phyloP scores from a whole-genome alignment of 2,888 invertebrate genomes.

The Brachylomia viminalis region DNA sequence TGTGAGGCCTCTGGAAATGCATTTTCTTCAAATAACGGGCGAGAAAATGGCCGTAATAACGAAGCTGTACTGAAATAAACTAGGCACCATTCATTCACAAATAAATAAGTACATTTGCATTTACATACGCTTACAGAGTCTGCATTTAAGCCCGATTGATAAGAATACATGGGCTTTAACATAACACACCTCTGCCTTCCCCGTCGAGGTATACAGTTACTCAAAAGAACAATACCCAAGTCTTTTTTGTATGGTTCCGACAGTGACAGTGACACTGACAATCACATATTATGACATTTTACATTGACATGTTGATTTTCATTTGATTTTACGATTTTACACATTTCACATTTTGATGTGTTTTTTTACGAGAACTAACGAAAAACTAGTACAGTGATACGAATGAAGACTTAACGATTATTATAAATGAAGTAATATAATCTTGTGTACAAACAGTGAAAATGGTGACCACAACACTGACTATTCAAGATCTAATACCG shows the following conservation, averaged over 20 bases:
- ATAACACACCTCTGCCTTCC: not conserved
- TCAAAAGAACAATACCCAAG: constrained; percentile 20
- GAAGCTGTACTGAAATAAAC: not conserved
- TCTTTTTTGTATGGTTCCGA: not conserved
- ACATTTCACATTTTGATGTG: not conserved
- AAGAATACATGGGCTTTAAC: no score
- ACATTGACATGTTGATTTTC: constrained; percentile 11
- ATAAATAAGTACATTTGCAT: not conserved
- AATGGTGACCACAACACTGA: constrained; percentile 77
- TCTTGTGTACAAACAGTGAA: constrained; percentile 33
- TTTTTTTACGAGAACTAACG: constrained; percentile 8
- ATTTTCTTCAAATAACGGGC: not conserved
- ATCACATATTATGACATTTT: constrained; percentile 18
- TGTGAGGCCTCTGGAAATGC: not conserved
- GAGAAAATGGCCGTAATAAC: not conserved
- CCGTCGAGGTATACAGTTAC: not conserved
- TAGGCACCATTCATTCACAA: not conserved
- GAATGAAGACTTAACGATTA: constrained; percentile 11
- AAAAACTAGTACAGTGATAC: constrained; percentile 20
- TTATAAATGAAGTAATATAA: not conserved
- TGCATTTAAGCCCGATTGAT: not conserved
- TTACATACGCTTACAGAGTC: not conserved
- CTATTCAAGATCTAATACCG: constrained; percentile 81
- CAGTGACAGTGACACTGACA: constrained; percentile 35
- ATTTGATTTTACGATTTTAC: not conserved